Evolutionary conservation across 1,140 invertebrate genomes (phyloP).

Genomic region (Macrocentrus cingulum): DNA sequence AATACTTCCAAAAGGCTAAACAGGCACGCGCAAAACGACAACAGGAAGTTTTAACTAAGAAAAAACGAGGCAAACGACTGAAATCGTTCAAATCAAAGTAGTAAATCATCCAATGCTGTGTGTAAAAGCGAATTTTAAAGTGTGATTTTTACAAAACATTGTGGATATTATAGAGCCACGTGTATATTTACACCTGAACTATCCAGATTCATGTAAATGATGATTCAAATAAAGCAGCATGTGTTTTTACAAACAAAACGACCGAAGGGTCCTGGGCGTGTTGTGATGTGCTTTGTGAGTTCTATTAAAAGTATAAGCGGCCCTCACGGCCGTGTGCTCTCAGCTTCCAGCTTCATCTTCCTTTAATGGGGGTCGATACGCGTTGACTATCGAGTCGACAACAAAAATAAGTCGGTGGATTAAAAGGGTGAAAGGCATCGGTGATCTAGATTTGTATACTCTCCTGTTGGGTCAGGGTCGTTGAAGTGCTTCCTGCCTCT

Average conservation of each 20-base stretch:
- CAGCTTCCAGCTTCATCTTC: slow-evolving; percentile 2
- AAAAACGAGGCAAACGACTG: not conserved
- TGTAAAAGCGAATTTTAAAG: too few species aligned
- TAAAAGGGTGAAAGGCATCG: not conserved
- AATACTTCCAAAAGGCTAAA: slow-evolving; percentile 35
- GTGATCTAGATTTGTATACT: not conserved
- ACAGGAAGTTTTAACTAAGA: not conserved
- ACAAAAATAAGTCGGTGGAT: not conserved
- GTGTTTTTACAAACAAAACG: too few species aligned
- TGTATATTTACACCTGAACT: too few species aligned
- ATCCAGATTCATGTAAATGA: too few species aligned
- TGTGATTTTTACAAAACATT: too few species aligned
- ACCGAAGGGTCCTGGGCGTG: too few species aligned
- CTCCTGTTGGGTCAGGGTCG: slow-evolving; percentile 16
- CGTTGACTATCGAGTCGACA: not conserved
- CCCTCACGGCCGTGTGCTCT: slow-evolving; percentile 17
- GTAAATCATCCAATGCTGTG: not conserved
- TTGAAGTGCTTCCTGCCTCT: slow-evolving; percentile 16
- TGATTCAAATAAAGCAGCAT: too few species aligned
- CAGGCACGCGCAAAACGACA: slow-evolving; percentile 16
- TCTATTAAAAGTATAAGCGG: slow-evolving; percentile 34
- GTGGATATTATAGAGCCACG: too few species aligned
- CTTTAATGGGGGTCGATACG: slow-evolving; percentile 29
- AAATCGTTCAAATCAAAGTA: not conserved
- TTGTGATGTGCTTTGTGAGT: not conserved